Conservation (phyloP, 2,113 vertebrate species). For the Oceanites oceanicus region DNA sequence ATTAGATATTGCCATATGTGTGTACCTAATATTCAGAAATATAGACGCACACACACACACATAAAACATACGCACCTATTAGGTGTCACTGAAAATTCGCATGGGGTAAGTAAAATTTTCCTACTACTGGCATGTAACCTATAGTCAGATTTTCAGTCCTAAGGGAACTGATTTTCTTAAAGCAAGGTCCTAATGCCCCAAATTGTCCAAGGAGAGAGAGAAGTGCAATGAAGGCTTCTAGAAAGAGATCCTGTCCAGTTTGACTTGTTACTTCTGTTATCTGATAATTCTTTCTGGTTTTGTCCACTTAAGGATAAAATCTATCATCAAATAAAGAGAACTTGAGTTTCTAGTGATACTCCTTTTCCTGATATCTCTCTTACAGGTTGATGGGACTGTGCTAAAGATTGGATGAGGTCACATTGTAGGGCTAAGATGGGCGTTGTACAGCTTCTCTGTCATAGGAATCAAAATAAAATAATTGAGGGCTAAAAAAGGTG, state of each 20-base stretch:
- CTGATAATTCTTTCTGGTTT: background rate
- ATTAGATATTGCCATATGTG: constrained; percentile 58
- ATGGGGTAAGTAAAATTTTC: background rate
- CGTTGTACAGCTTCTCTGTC: background rate
- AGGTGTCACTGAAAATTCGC: background rate
- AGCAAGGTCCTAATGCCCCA: background rate
- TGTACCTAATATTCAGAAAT: background rate
- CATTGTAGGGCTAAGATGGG: background rate
- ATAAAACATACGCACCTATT: background rate
- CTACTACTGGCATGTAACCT: background rate
- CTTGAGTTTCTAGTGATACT: background rate
- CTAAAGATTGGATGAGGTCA: background rate
- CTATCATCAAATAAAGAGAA: background rate
- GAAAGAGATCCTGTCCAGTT: background rate
- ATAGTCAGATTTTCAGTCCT: background rate
- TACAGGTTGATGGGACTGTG: background rate
- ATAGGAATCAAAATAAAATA: background rate
- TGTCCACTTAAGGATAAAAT: background rate
- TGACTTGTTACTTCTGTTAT: background rate
- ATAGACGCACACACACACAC: background rate
- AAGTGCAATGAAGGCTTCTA: background rate
- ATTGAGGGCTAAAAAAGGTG: background rate
- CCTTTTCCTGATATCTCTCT: background rate
- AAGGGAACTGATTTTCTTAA: background rate
- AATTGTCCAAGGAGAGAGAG: background rate